Base-by-base conservation (phyloP, 2,797 vertebrate genomes). In the Myiothlypis coronata region DNA sequence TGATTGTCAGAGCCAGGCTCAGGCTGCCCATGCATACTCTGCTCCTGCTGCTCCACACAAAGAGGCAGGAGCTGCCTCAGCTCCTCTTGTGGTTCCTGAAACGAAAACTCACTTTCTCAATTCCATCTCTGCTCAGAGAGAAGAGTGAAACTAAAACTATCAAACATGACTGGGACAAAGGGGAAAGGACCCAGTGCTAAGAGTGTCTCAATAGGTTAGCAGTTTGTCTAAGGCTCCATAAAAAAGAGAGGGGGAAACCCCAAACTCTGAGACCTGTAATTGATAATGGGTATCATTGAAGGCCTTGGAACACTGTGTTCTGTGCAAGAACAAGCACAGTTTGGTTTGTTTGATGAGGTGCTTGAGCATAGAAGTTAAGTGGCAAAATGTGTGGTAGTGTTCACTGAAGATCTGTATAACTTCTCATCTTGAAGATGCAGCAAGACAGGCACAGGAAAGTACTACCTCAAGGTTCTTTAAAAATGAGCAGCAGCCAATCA, bases 11-110 rank as follows among this genome's bases (percentile, higher is more conserved):
- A 46, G 32, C 11, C 28, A 72, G 30, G 3, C 24, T 35, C 1
- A 12, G 49, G 16, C 44, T 80, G 35, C 35, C 64, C 3, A 0
- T 8, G 6, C 20, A 4, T 0, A 1, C 10, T 22, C 52, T 50
- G 19, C 28, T 72, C 60, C 49, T 70, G 8, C 1, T 11, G 59
- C 52, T 55, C 35, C 35, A 4, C n/a, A 32, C 12, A 30, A 50
- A 75, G 34, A 17, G 18, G 28, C 61, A 61, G 24, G 57, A 71
- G 30, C 60, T 89, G 32, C 27, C 41, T 43, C 74, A 47, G 18
- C n/a, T 75, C 30, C 16, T 82, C 26, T 14, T 10, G 32, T 1
- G 2, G 18, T 16, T 56, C 5, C 60, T 47, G 22, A 74, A 89
- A 37, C 3, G 35, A 72, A 87, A 74, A 8, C 14, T 64, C 3